phyloP scores from a whole-genome alignment of 2,888 invertebrate genomes.

The Megastigmus dorsalis region DNA sequence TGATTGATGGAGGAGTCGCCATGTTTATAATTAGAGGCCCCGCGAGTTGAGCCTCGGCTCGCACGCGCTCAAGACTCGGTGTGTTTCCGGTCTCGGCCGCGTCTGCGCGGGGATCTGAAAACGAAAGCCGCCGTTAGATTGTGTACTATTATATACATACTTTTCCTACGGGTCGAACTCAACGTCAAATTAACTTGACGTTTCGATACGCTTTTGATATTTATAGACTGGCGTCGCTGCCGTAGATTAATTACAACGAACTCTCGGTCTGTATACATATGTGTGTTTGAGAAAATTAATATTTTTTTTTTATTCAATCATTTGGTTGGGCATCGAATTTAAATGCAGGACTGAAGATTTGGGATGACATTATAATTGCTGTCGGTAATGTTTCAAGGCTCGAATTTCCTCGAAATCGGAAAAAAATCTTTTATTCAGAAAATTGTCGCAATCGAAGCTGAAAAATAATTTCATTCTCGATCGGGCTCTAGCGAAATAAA shows the following conservation, averaged over 20 bases:
- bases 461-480: too few relatives aligned
- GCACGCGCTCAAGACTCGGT: not conserved
- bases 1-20: slow-evolving; percentile 73
- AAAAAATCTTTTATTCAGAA: too few relatives aligned
- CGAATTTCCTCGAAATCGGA: too few relatives aligned
- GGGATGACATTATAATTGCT: slow-evolving; percentile 14
- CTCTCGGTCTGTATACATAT: too few relatives aligned
- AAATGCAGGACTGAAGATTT: not conserved
- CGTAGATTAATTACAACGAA: slow-evolving; percentile 25
- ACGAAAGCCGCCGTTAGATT: too few relatives aligned
- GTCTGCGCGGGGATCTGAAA: not conserved
- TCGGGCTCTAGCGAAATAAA: too few relatives aligned
- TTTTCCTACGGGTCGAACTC: slow-evolving; percentile 35
- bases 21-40: slow-evolving; percentile 73
- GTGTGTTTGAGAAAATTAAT: too few relatives aligned
- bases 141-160: too few relatives aligned
- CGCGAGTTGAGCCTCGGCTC: too few relatives aligned
- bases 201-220: slow-evolving; percentile 11
- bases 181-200: slow-evolving; percentile 49
- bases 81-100: slow-evolving; percentile 64
- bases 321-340: not conserved
- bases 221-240: slow-evolving; percentile 29
- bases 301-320: not conserved
- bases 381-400: too few relatives aligned
- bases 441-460: too few relatives aligned